Evolutionary conservation across 1,140 invertebrate species (phyloP).

Genomic region (Chironomus striatipennis): DNA sequence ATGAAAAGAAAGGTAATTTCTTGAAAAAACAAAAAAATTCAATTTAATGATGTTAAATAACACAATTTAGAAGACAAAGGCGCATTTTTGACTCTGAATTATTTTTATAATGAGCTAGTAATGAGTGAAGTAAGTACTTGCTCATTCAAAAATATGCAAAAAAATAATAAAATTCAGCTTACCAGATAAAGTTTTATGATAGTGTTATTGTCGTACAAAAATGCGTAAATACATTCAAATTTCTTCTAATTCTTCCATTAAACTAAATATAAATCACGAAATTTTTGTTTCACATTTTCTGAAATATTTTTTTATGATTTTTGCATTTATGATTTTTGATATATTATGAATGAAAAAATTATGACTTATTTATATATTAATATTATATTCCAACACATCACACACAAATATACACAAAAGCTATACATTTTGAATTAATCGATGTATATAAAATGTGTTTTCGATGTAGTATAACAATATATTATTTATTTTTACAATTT

Average conservation of each 20-base stretch:
- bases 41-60: not conserved
- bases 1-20: constrained; percentile 28
- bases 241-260: not conserved
- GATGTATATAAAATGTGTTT: constrained; percentile 8
- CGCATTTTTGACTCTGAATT: not conserved
- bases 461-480: not conserved
- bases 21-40: not conserved
- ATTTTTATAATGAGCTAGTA: too few species aligned
- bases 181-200: too few species aligned
- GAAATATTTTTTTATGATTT: not conserved
- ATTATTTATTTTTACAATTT: not conserved
- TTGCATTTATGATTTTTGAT: not conserved
- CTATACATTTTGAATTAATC: not conserved
- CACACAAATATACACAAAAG: not conserved
- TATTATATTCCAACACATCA: too few species aligned
- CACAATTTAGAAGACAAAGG: not conserved
- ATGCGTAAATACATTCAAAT: too few species aligned
- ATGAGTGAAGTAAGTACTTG: too few species aligned
- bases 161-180: too few species aligned
- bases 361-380: not conserved
- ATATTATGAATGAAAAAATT: not conserved
- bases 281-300: not conserved
- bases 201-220: too few species aligned
- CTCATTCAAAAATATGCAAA: too few species aligned
- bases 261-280: not conserved